Percentiles rank a stretch among this genome's conserved stretches.
These are phyloP conservation scores for Cepphus grylle DNA, from an alignment of 2,113 vertebrate genomes.

Conservation along the genomic window DNA sequence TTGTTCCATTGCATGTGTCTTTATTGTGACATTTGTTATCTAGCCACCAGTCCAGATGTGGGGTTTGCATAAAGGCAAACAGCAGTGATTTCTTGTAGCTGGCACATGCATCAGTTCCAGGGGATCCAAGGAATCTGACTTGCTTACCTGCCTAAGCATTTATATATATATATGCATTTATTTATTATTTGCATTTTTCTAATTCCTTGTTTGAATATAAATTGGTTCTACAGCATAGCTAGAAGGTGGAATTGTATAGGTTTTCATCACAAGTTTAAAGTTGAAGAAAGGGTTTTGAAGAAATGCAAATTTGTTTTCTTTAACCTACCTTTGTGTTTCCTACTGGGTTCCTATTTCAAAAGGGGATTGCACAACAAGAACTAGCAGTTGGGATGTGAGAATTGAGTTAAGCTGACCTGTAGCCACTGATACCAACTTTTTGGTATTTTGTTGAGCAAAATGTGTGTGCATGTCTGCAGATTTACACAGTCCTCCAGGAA, in stretches of 20 bases:
- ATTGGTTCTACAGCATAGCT: neutral
- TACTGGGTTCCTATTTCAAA: neutral
- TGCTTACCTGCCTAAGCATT: neutral
- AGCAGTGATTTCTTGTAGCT: neutral
- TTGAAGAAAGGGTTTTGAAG: neutral
- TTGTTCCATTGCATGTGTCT: neutral
- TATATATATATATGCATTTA: neutral
- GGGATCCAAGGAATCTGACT: neutral
- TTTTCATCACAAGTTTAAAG: neutral
- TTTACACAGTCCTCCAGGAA: neutral
- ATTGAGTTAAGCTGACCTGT: neutral
- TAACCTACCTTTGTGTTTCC: neutral
- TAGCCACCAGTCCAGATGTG: neutral
- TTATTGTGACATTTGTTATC: neutral
- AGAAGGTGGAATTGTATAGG: neutral
- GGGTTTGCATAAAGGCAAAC: neutral
- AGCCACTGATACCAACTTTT: neutral
- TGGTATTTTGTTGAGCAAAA: neutral
- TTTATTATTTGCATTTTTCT: neutral
- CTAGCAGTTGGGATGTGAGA: neutral
- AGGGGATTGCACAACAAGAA: neutral
- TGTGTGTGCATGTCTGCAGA: rapidly evolving
- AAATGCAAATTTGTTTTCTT: neutral
- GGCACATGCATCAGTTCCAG: neutral
- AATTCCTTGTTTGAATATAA: neutral